These are phyloP conservation scores for Campylorhamphus procurvoides DNA, from an alignment of 2,113 vertebrate species.

Conservation along the genomic window DNA sequence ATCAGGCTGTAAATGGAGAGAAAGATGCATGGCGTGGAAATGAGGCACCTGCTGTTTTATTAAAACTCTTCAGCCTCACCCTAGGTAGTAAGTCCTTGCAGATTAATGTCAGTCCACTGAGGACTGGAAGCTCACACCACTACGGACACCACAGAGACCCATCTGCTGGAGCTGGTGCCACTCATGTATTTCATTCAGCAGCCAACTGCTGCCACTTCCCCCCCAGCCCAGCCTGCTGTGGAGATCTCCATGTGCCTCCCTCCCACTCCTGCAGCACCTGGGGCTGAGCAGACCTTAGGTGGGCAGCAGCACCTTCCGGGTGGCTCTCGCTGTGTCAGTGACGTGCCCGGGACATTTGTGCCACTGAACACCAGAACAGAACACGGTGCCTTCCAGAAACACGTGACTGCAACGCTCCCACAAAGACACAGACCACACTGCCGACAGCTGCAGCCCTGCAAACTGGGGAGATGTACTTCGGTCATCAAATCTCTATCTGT, in stretches of 20 bases:
- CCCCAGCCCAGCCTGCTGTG: rapidly evolving
- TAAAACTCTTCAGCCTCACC: neutral
- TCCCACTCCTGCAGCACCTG: neutral
- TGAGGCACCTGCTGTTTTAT: neutral
- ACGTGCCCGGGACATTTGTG: neutral
- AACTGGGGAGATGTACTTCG: neutral
- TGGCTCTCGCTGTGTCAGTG: rapidly evolving
- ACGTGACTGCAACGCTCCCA: neutral
- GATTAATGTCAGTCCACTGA: neutral
- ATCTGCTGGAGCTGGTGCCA: slow-evolving; percentile 1
- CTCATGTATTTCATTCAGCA: neutral
- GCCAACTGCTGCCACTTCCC: neutral
- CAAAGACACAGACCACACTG: rapidly evolving
- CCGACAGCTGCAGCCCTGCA: neutral
- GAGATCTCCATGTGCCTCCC: neutral
- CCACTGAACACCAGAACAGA: neutral
- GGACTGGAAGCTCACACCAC: neutral
- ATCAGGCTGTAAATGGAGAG: neutral
- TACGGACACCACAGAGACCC: neutral
- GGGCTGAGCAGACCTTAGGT: neutral
- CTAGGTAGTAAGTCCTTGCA: slow-evolving; percentile 8
- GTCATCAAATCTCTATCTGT: neutral
- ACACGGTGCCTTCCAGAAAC: neutral
- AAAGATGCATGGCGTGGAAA: rapidly evolving
- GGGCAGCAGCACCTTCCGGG: neutral